Conservation (phyloP, 2,797 vertebrate species). For the Chromis chromis region DNA sequence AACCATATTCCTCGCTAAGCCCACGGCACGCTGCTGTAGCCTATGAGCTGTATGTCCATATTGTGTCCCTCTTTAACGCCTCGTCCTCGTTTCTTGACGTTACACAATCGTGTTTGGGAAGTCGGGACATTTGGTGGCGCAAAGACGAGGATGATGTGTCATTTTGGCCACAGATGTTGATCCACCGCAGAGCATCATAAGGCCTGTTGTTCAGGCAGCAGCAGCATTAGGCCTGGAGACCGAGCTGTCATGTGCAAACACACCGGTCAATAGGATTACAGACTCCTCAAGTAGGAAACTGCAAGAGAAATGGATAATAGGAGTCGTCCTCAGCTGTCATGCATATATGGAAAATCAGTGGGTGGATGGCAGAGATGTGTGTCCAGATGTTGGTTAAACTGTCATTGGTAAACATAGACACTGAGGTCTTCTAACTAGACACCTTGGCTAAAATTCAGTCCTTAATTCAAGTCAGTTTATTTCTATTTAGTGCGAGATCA, state of each 20-base stretch:
- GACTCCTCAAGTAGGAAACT: slow-evolving; percentile 16
- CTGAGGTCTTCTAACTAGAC: neutral
- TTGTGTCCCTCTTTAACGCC: neutral
- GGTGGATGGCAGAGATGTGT: neutral
- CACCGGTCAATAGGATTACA: slow-evolving; percentile 25
- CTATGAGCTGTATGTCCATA: neutral
- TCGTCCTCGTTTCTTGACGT: slow-evolving; percentile 42
- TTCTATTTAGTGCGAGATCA: too few relatives aligned
- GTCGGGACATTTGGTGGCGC: slow-evolving; percentile 37
- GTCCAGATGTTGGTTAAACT: slow-evolving; percentile 15
- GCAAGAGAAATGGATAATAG: slow-evolving; percentile 8
- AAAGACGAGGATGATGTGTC: slow-evolving; percentile 63
- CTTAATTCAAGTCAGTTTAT: too few relatives aligned
- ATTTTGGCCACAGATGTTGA: slow-evolving; percentile 69
- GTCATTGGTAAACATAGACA: neutral
- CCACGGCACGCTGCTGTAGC: slow-evolving; percentile 18
- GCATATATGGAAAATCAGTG: neutral
- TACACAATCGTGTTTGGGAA: slow-evolving; percentile 50
- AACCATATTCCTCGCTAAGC: slow-evolving; percentile 32
- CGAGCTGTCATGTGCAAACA: slow-evolving; percentile 61
- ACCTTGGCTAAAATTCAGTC: neutral
- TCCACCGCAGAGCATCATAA: slow-evolving; percentile 63
- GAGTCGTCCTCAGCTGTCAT: slow-evolving; percentile 15
- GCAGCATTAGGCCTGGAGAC: slow-evolving; percentile 49
- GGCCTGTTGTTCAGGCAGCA: slow-evolving; percentile 64